phyloP scores from a whole-genome alignment of 2,888 invertebrate species.

The Dorcus parallelipipedus region DNA sequence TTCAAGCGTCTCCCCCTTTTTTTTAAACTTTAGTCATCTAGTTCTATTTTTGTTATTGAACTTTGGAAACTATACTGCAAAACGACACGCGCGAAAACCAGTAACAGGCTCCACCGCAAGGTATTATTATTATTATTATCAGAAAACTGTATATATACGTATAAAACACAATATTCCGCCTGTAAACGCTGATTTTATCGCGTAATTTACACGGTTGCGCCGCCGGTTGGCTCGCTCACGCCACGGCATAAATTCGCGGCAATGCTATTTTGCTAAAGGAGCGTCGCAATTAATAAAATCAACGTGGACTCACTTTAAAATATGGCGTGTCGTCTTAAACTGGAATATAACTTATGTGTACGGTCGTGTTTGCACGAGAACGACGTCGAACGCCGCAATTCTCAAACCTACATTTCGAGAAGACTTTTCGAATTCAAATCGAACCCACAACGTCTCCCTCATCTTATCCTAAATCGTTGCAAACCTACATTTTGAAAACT shows the following conservation, averaged over 20 bases:
- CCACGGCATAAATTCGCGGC: constrained; percentile 2
- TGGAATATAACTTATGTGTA: background rate
- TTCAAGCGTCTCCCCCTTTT: too few relatives aligned
- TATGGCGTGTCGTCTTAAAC: background rate
- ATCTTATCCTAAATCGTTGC: too few relatives aligned
- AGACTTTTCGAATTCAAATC: too few relatives aligned
- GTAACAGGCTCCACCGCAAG: background rate
- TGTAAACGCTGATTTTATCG: constrained; percentile 17
- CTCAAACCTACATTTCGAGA: too few relatives aligned
- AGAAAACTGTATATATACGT: constrained; percentile 3
- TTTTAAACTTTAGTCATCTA: too few relatives aligned
- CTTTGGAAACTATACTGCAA: background rate
- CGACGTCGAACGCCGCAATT: background rate
- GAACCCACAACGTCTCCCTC: too few relatives aligned
- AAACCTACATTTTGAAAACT: too few relatives aligned
- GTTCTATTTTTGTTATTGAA: too few relatives aligned
- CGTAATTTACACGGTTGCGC: constrained; percentile 12
- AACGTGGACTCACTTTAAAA: too few relatives aligned
- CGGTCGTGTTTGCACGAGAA: background rate
- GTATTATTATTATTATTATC: background rate
- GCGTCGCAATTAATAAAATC: background rate
- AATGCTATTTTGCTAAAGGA: background rate
- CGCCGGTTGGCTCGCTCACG: constrained; percentile 3
- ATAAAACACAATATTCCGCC: constrained; percentile 9
- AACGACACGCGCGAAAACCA: background rate